Evolutionary conservation across 2,888 invertebrate genomes (phyloP).

Genomic region (Nemotelus pantherinus): DNA sequence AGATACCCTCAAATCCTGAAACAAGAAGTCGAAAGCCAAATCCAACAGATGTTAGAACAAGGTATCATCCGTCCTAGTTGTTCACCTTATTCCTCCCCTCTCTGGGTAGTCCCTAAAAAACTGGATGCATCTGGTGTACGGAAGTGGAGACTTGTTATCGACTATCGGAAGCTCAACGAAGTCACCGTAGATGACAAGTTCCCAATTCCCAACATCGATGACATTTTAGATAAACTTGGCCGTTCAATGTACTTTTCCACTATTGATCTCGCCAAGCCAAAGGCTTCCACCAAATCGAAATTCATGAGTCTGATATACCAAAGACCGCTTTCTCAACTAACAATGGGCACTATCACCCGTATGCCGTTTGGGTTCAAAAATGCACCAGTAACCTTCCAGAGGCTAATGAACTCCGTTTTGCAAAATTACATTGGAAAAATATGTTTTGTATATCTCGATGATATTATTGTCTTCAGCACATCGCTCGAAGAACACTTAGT

Average conservation of each 20-base stretch:
- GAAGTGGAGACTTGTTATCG: conserved; percentile 35
- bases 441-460: conserved; percentile 57
- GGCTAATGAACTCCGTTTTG: conserved; percentile 53
- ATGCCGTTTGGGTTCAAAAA: conserved; percentile 49
- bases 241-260: conserved; percentile 31
- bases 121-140: not conserved
- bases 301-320: not conserved
- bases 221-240: conserved; percentile 48
- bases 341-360: conserved; percentile 42
- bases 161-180: conserved; percentile 18
- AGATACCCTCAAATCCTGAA: conserved; percentile 32
- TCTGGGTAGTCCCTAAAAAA: conserved; percentile 28
- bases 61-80: conserved; percentile 14
- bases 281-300: conserved; percentile 46
- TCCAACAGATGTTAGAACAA: conserved; percentile 27
- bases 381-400: conserved; percentile 48
- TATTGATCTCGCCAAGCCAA: conserved; percentile 40
- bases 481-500: conserved; percentile 54
- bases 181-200: conserved; percentile 27
- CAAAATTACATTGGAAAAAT: conserved; percentile 52
- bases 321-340: conserved; percentile 55
- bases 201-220: conserved; percentile 23
- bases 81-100: conserved; percentile 17
- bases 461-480: conserved; percentile 55
- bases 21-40: conserved; percentile 11